These are phyloP conservation scores for Gnatocerus cornutus DNA, from an alignment of 2,888 invertebrate genomes.

Conservation along the genomic window DNA sequence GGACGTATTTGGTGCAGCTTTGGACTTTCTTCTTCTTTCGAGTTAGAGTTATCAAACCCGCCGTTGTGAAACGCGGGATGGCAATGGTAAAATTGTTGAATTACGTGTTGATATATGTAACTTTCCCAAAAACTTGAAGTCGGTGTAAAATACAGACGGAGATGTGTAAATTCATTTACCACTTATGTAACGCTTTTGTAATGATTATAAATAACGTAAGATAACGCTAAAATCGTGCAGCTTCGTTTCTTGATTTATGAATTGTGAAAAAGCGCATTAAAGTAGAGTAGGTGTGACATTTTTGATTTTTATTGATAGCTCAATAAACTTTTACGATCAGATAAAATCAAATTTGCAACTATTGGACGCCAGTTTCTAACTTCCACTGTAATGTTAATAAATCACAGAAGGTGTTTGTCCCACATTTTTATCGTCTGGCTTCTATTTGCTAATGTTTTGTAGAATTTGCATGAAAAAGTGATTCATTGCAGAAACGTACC, in stretches of 20 bases:
- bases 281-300: slow-evolving; percentile 10
- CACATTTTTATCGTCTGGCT: slow-evolving; percentile 9
- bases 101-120: slow-evolving; percentile 23
- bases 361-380: background rate
- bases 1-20: slow-evolving; percentile 5
- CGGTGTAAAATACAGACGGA: slow-evolving; percentile 24
- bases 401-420: background rate
- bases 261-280: slow-evolving; percentile 1
- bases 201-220: slow-evolving; percentile 24
- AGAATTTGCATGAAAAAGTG: slow-evolving; percentile 3
- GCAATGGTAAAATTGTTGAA: slow-evolving; percentile 5
- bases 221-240: background rate
- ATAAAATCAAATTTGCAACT: slow-evolving; percentile 1
- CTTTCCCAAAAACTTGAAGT: slow-evolving; percentile 37
- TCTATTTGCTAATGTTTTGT: slow-evolving; percentile 3
- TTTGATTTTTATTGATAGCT: slow-evolving; percentile 8
- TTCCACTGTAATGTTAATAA: background rate
- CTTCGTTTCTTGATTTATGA: background rate
- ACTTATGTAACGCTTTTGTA: slow-evolving; percentile 23
- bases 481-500: slow-evolving; percentile 5
- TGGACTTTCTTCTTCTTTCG: background rate
- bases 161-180: slow-evolving; percentile 29
- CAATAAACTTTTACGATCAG: slow-evolving; percentile 15
- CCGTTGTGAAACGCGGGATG: slow-evolving; percentile 13
- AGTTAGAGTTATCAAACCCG: slow-evolving; percentile 1